phyloP scores from a whole-genome alignment of 2,113 vertebrate species.

The Daubentonia madagascariensis region DNA sequence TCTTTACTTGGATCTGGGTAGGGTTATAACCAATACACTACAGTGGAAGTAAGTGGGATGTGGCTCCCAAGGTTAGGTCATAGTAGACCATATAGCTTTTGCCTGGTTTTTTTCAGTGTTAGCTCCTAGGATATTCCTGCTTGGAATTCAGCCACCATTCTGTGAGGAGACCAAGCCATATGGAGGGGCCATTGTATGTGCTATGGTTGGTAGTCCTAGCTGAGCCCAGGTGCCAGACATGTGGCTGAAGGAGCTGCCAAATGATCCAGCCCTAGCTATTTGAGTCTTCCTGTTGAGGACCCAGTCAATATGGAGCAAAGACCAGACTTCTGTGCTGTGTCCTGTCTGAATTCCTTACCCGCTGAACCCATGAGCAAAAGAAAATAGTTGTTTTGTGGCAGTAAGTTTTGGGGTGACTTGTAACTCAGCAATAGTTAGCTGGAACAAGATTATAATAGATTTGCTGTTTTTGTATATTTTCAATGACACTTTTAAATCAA shows the following conservation, averaged over 20 bases:
- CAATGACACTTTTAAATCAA: conserved; percentile 9
- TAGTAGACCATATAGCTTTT: background rate
- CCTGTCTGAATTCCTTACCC: background rate
- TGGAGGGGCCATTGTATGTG: background rate
- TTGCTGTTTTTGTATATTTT: background rate
- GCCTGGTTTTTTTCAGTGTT: background rate
- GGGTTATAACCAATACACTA: background rate
- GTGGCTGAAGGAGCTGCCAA: background rate
- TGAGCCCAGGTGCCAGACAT: background rate
- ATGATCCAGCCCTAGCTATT: background rate
- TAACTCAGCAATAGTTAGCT: background rate
- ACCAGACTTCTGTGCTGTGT: background rate
- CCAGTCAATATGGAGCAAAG: background rate
- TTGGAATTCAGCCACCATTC: background rate
- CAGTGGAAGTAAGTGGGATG: background rate
- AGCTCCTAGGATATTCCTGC: background rate
- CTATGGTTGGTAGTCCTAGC: background rate
- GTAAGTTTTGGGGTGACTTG: background rate
- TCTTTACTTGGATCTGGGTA: background rate
- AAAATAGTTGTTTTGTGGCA: background rate
- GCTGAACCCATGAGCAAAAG: background rate
- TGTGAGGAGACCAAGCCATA: background rate
- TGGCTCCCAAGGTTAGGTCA: background rate
- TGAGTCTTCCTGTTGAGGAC: background rate
- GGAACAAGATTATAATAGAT: background rate